Base-by-base conservation (phyloP, 2,797 vertebrate genomes). In the Rallus crepitans region DNA sequence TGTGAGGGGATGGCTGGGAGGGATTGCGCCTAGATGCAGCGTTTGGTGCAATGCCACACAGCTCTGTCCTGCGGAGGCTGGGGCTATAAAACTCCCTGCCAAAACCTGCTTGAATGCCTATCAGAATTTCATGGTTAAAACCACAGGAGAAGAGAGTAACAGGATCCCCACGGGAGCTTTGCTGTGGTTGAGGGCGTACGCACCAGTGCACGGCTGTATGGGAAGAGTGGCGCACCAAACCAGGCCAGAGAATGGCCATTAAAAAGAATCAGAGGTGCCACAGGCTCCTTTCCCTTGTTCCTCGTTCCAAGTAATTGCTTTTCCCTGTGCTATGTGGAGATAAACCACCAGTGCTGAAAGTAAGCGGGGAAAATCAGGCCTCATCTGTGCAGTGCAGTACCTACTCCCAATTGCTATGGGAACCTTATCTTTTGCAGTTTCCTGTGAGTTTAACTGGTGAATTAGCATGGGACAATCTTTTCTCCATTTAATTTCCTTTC, bases 341-440 rank as follows among this genome's bases (percentile, higher is more conserved):
- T 96, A 96, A 97, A 95, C 39, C 53, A 40, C 60, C 48, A 5
- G 56, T 16, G 9, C 52, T 9, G 68, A 89, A 70, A 82, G 64
- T 12, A 45, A 92, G 71, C n/a, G 1, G 0, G 37, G 69, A 91
- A 80, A 85, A 92, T 93, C 16, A 0, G 64, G 60, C 50, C 83
- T 92, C 81, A 80, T 93, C 90, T 89, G 60, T 73, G 71, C 40
- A 3, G 20, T 14, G 56, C 4, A 0, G 70, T 57, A 56, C 90
- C 94, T 95, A 24, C 37, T 68, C 80, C 79, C 90, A 55, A 93
- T 95, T 93, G 92, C 96, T 95, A 93, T 95, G 94, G 96, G 95
- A 96, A 96, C 96, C 94, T 96, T 97, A 94, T 97, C 94, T 94
- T 61, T n/a, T 78, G 75, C 71, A 21, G 56, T 31, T 89, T 75